phyloP scores from a whole-genome alignment of 1,140 invertebrate species.

The Campoletis sonorensis region DNA sequence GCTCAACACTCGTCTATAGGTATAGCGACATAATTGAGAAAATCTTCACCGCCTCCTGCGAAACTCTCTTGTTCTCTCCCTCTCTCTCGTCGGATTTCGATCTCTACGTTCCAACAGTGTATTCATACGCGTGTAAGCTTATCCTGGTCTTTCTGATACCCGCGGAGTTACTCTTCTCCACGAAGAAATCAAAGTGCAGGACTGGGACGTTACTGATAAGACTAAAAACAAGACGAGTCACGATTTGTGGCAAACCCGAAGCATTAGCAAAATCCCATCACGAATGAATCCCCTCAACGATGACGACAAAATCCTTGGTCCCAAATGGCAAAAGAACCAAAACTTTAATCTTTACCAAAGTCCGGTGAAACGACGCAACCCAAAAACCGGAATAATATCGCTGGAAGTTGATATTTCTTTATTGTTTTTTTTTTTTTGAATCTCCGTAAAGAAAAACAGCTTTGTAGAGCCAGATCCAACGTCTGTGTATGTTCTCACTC shows the following conservation, averaged over 20 bases:
- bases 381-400: neutral
- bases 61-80: neutral
- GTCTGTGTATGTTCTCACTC: conserved; percentile 3
- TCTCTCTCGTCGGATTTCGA: no score
- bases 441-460: no score
- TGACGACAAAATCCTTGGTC: no score
- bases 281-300: neutral
- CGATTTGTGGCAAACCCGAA: conserved; percentile 1
- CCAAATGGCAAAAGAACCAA: no score
- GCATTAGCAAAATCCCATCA: neutral
- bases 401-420: no score
- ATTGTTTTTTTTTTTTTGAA: no score
- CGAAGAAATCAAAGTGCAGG: neutral
- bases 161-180: neutral
- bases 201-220: neutral
- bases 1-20: neutral
- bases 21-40: conserved; percentile 12
- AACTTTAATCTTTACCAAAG: neutral
- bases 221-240: conserved; percentile 1
- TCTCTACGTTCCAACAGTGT: neutral
- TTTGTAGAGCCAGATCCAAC: neutral
- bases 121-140: neutral
- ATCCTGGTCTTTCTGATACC: neutral
- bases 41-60: conserved; percentile 13
- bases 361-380: neutral